Evolutionary conservation across 2,888 invertebrate species (phyloP).

Genomic region (Cheilosia scutellata): DNA sequence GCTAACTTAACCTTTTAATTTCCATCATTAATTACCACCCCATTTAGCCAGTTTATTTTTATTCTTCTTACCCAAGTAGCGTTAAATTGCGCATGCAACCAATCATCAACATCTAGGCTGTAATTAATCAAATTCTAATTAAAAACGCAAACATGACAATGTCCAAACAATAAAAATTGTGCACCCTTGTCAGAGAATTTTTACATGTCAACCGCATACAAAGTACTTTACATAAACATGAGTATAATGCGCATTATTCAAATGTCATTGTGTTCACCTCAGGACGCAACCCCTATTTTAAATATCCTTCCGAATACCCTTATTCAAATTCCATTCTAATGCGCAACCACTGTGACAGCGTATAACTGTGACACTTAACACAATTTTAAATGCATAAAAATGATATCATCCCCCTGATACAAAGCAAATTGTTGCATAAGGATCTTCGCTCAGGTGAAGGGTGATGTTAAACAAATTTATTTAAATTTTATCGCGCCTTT

Average conservation of each 20-base stretch:
- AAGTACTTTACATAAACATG: slow-evolving; percentile 74
- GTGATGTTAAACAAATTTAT: slow-evolving; percentile 72
- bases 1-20: no score
- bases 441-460: slow-evolving; percentile 62
- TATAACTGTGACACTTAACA: slow-evolving; percentile 39
- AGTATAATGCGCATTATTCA: slow-evolving; percentile 75
- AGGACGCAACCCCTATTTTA: slow-evolving; percentile 68
- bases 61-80: background rate
- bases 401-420: slow-evolving; percentile 60
- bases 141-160: slow-evolving; percentile 47
- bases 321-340: slow-evolving; percentile 66
- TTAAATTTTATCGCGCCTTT: slow-evolving; percentile 72
- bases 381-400: slow-evolving; percentile 62
- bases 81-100: slow-evolving; percentile 34
- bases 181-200: slow-evolving; percentile 30
- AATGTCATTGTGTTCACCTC: slow-evolving; percentile 58
- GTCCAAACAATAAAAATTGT: slow-evolving; percentile 29
- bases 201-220: slow-evolving; percentile 33
- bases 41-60: background rate
- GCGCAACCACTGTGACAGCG: slow-evolving; percentile 72
- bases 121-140: slow-evolving; percentile 70
- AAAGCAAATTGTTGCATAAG: background rate
- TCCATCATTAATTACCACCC: background rate
- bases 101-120: slow-evolving; percentile 33
- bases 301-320: slow-evolving; percentile 56